These are phyloP conservation scores for Hypolimnas misippus DNA, from an alignment of 2,888 invertebrate genomes.

Conservation along the genomic window DNA sequence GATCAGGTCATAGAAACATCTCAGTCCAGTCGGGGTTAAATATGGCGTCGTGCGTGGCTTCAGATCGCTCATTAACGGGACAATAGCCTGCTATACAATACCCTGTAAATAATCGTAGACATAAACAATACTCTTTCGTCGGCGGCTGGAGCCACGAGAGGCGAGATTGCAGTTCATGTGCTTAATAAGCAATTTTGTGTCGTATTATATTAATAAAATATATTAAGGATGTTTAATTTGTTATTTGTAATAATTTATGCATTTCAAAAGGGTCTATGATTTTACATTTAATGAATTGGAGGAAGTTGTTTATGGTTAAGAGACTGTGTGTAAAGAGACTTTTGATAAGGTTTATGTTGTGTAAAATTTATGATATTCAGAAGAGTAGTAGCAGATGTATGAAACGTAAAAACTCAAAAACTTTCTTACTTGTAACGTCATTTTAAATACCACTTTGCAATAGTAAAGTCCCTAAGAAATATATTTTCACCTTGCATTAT, in stretches of 20 bases:
- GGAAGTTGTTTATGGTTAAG: too few relatives aligned
- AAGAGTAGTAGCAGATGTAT: too few relatives aligned
- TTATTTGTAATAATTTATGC: not conserved
- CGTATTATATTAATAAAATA: not conserved
- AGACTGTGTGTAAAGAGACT: too few relatives aligned
- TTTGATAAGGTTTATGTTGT: too few relatives aligned
- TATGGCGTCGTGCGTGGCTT: conserved; percentile 54
- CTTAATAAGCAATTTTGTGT: conserved; percentile 26
- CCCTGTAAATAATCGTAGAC: conserved; percentile 45
- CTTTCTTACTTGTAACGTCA: too few relatives aligned
- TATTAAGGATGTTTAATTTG: not conserved
- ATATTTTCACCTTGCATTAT: too few relatives aligned
- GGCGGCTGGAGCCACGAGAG: conserved; percentile 21
- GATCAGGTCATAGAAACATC: conserved; percentile 24
- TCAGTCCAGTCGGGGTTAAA: conserved; percentile 17
- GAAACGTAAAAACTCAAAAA: too few relatives aligned
- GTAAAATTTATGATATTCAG: too few relatives aligned
- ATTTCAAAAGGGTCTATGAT: too few relatives aligned
- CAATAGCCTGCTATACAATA: conserved; percentile 68
- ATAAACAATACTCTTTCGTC: conserved; percentile 38
- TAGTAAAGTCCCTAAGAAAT: too few relatives aligned
- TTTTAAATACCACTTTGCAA: too few relatives aligned
- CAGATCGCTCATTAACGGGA: conserved; percentile 74
- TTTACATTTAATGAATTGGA: too few relatives aligned
- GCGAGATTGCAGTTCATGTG: conserved; percentile 22